Base-by-base conservation (phyloP, 1,140 invertebrate genomes). In the Sarcophaga peregrina region DNA sequence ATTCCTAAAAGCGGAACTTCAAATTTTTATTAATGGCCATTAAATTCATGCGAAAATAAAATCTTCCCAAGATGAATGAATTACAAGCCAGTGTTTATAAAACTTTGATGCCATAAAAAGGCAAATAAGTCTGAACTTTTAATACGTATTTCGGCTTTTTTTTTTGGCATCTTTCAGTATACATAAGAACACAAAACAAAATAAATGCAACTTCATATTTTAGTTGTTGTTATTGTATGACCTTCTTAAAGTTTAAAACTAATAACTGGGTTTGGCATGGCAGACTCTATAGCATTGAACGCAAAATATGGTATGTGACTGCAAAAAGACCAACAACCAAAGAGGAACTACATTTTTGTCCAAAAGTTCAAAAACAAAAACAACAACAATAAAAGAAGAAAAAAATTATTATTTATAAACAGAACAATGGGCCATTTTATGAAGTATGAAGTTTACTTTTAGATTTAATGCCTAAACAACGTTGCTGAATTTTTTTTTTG, bases 221-320 rank as follows among this genome's bases (percentile, higher is more conserved):
- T n/a, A n/a, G n/a, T 37, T 37, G 25, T 37, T 2, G 25, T 37
- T 37, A 37, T 37, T 37, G 25, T 37, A 6, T 68, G 62, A 68
- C 62, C 62, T 68, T 68, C 62, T 68, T 68, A 68, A 68, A 68
- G 62, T 68, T 68, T 68, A 25, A 17, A 58, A 58, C 15, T 20
- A 20, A 20, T 20, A 68, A 68, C 62, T 68, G 62, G 62, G 62
- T 68, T 68, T 68, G 62, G 62, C 20, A 68, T 20, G n/a, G 25
- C 25, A 37, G 25, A 37, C 25, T n/a, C n/a, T 37, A 37, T 4
- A 37, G 25, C 25, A 37, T 37, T 37, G 25, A 37, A 37, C 25
- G 25, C 25, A 4, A 37, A 37, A 37, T 37, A 37, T 68, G 62
- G 62, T 68, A 68, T 20, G n/a, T 68, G 62, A 7, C 10, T 68